phyloP scores from a whole-genome alignment of 2,797 vertebrate species.

The Notamacropus eugenii region DNA sequence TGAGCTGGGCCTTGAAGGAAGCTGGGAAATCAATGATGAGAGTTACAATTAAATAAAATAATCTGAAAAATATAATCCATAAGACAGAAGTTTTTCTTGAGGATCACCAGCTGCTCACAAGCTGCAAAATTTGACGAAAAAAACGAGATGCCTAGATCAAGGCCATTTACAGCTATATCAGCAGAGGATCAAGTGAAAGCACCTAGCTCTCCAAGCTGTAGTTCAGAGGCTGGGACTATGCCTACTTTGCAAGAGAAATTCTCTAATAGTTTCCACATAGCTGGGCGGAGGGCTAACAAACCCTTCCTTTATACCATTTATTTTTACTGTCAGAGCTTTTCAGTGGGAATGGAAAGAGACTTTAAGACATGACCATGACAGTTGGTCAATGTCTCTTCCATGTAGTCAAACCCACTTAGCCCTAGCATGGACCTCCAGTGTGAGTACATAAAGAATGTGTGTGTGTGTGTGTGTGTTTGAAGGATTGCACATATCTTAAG shows the following conservation, averaged over 20 bases:
- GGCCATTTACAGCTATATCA: neutral
- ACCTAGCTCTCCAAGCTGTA: neutral
- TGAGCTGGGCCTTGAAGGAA: neutral
- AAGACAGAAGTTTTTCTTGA: neutral
- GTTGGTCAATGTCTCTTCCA: neutral
- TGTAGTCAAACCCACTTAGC: neutral
- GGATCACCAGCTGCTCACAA: neutral
- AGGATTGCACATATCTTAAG: neutral
- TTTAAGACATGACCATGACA: neutral
- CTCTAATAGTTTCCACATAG: neutral
- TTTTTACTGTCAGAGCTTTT: neutral
- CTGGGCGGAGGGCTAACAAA: neutral
- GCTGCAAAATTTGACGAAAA: neutral
- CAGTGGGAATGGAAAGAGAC: neutral
- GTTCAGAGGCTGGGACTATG: neutral
- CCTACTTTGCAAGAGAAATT: neutral
- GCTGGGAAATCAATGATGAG: neutral
- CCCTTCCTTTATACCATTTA: neutral
- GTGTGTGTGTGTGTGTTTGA: neutral
- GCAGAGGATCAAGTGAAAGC: neutral
- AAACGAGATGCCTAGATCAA: neutral
- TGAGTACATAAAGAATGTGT: neutral
- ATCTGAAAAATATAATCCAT: neutral
- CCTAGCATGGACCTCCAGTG: neutral
- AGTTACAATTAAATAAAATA: neutral